A percentile compares a stretch with the other conserved stretches of the same genome.
These are phyloP conservation scores for Arenaria interpres DNA, from an alignment of 2,113 vertebrate genomes.

Conservation along the genomic window DNA sequence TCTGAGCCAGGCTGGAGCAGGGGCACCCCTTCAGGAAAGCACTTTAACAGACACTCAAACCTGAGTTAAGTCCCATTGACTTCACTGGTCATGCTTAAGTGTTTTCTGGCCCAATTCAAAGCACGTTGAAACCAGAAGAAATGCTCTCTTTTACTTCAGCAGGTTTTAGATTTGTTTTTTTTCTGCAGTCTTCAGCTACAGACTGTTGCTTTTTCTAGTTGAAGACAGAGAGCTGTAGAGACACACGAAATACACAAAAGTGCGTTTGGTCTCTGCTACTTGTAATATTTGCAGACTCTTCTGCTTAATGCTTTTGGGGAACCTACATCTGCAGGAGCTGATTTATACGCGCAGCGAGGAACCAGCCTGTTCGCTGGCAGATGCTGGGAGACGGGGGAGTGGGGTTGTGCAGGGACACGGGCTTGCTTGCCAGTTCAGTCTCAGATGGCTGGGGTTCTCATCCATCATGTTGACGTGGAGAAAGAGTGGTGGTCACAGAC, in stretches of 20 bases:
- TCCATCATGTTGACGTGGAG: not conserved
- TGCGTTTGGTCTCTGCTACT: not conserved
- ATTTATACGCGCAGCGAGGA: not conserved
- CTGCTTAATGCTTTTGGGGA: not conserved
- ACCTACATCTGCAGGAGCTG: not conserved
- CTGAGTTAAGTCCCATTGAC: not conserved
- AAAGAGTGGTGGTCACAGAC: not conserved
- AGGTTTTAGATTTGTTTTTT: not conserved
- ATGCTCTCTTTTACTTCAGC: not conserved
- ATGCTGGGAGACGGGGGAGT: not conserved
- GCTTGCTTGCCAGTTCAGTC: not conserved
- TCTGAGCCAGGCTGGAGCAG: not conserved
- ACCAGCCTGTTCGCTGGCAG: not conserved
- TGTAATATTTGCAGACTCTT: not conserved
- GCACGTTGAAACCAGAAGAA: not conserved
- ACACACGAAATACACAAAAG: accelerated
- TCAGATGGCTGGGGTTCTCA: not conserved
- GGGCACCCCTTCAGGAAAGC: not conserved
- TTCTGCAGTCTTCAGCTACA: not conserved
- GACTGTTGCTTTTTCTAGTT: not conserved
- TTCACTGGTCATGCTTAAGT: not conserved
- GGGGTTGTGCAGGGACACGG: not conserved
- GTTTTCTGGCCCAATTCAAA: not conserved
- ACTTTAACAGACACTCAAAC: not conserved
- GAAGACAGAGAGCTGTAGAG: not conserved